Evolutionary conservation across 2,113 vertebrate genomes (phyloP).

Genomic region (Himantopus leucocephalus): DNA sequence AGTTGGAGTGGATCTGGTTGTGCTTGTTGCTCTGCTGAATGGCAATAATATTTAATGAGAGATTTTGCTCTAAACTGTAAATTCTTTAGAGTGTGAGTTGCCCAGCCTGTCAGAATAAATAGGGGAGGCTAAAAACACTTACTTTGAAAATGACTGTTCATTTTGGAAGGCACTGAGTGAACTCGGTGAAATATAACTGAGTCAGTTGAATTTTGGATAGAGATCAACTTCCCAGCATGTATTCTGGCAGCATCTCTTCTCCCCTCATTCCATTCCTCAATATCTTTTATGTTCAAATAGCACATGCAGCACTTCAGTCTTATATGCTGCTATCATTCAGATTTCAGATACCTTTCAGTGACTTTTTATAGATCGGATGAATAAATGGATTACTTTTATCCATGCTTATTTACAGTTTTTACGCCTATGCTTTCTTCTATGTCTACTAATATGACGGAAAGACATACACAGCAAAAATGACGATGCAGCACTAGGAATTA

Average conservation of each 20-base stretch:
- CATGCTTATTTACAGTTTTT: not conserved
- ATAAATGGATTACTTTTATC: not conserved
- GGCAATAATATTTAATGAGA: slow-evolving; percentile 28
- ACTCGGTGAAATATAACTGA: slow-evolving; percentile 42
- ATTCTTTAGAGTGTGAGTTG: not conserved
- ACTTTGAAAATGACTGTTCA: slow-evolving; percentile 53
- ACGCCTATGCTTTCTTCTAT: not conserved
- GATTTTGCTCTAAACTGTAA: slow-evolving; percentile 6
- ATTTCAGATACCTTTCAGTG: not conserved
- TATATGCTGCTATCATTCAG: not conserved
- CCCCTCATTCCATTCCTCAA: not conserved
- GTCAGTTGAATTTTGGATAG: slow-evolving; percentile 47
- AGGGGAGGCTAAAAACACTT: slow-evolving; percentile 21
- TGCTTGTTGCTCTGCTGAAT: not conserved
- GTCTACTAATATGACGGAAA: not conserved
- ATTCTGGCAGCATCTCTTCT: slow-evolving; percentile 33
- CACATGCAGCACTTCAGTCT: not conserved
- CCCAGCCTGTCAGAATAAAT: slow-evolving; percentile 38
- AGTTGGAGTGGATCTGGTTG: not conserved
- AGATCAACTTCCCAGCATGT: slow-evolving; percentile 42
- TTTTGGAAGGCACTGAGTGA: slow-evolving; percentile 45
- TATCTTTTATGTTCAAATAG: not conserved
- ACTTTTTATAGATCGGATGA: not conserved
- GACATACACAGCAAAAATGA: not conserved
- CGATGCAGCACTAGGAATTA: not conserved